Conservation (phyloP, 2,888 invertebrate species). For the Pollenia labialis region DNA sequence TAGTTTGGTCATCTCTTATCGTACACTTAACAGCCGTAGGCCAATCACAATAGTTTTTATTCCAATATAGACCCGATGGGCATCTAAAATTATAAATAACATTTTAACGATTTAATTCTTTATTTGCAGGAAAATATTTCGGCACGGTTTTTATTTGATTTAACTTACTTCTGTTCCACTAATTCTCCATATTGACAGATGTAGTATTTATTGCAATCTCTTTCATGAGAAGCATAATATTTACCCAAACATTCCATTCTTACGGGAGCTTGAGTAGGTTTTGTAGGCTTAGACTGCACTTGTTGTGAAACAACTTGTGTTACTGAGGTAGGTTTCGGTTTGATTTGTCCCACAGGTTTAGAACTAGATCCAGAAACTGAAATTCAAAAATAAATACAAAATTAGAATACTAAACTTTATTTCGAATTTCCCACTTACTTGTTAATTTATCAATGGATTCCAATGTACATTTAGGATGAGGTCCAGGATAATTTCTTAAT, state of each 20-base stretch:
- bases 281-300: constrained; percentile 18
- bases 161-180: constrained; percentile 85
- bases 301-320: constrained; percentile 30
- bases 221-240: constrained; percentile 86
- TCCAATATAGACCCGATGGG: constrained; percentile 91
- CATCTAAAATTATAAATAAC: constrained; percentile 84
- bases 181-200: constrained; percentile 91
- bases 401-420: background rate
- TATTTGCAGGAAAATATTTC: background rate
- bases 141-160: constrained; percentile 4
- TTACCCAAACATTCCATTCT: constrained; percentile 77
- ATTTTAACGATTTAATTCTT: background rate
- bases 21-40: constrained; percentile 89
- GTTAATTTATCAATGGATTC: constrained; percentile 82
- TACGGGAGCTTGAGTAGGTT: constrained; percentile 47
- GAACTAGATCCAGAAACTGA: constrained; percentile 56
- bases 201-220: constrained; percentile 91
- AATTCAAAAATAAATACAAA: background rate
- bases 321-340: constrained; percentile 74
- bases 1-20: constrained; percentile 77
- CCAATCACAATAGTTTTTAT: constrained; percentile 92
- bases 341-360: constrained; percentile 26
- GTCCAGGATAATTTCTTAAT: constrained; percentile 87
- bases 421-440: constrained; percentile 76
- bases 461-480: constrained; percentile 87